Evolutionary conservation across 2,888 invertebrate species (phyloP), one percentile per base, ranked within the genome.

Genomic region (Acleris cristana): DNA sequence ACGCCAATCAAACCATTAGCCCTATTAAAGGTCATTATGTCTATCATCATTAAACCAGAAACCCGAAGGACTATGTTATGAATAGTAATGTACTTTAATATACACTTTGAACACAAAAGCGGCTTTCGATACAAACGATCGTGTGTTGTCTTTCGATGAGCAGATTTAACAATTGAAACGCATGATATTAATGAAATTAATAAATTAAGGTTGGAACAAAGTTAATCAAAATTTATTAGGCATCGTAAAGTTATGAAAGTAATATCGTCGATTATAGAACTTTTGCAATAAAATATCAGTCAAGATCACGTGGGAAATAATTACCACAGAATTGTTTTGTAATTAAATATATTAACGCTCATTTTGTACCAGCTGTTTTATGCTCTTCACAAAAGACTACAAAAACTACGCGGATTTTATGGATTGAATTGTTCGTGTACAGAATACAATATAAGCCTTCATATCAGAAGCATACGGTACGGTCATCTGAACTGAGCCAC

Each of bases 1-100:
- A 85, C 82, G 80, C 81, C 85, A 85, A 89, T 89, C 84, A 87
- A 82, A 73, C 81, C 75, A 87, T 87, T 87, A 87, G 75, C 73
- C 83, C 83, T 85, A 87, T 88, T 88, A 88, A 77, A 83, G 83
- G 77, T 81, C 80, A 85, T 86, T 84, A 84, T 79, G 74, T 71
- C 79, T 84, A 85, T 84, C 86, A 84, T 83, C 80, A 82, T 79
- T 80, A 75, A 74, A 78, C 76, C 77, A 80, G 77, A 78, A 77
- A 79, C 71, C 76, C 69, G 74, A 76, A 79, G 72, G 69, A 77
- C 64, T 78, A 78, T 79, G 75, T 76, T 74, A 76, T 84, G 81
- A 82, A 82, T 81, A 79, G 80, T 82, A 78, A 84, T 83, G 76
- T 74, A 70, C 72, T 70, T 71, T 74, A 79, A 74, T 74, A 75